Evolutionary conservation across 2,888 invertebrate genomes (phyloP).

Genomic region (Calameuta idolon): DNA sequence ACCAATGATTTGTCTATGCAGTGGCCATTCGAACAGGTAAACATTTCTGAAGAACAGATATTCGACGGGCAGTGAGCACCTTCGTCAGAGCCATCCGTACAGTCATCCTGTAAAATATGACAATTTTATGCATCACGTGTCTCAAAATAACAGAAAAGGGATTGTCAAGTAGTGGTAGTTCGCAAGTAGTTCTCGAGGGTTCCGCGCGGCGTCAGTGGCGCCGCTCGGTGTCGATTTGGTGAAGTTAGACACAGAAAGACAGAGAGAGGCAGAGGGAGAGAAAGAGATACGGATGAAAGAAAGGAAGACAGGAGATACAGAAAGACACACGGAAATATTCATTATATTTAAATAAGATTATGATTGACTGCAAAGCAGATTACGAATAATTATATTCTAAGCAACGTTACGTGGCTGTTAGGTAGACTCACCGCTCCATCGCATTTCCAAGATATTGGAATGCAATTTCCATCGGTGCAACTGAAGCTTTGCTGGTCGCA

Average conservation of each 20-base stretch:
- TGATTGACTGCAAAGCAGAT: too few species aligned
- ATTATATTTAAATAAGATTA: too few species aligned
- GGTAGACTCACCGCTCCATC: constrained; percentile 54
- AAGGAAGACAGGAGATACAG: too few species aligned
- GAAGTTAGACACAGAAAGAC: too few species aligned
- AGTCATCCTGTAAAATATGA: constrained; percentile 44
- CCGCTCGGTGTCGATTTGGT: too few species aligned
- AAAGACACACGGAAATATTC: too few species aligned
- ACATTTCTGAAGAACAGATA: constrained; percentile 62
- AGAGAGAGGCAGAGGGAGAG: too few species aligned
- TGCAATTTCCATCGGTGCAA: constrained; percentile 62
- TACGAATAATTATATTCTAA: too few species aligned
- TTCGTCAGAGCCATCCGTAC: constrained; percentile 62
- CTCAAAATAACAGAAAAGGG: background rate
- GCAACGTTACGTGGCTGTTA: background rate
- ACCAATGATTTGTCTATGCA: constrained; percentile 70
- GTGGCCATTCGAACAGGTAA: constrained; percentile 69
- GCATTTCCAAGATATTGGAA: constrained; percentile 65
- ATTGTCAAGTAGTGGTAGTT: too few species aligned
- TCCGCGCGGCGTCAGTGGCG: too few species aligned
- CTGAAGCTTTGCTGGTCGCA: constrained; percentile 51
- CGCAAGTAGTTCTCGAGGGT: too few species aligned
- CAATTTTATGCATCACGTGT: background rate
- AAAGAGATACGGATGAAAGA: too few species aligned
- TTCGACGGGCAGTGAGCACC: constrained; percentile 32